Conservation (phyloP, 2,113 vertebrate genomes). For the Myotis yumanensis region DNA sequence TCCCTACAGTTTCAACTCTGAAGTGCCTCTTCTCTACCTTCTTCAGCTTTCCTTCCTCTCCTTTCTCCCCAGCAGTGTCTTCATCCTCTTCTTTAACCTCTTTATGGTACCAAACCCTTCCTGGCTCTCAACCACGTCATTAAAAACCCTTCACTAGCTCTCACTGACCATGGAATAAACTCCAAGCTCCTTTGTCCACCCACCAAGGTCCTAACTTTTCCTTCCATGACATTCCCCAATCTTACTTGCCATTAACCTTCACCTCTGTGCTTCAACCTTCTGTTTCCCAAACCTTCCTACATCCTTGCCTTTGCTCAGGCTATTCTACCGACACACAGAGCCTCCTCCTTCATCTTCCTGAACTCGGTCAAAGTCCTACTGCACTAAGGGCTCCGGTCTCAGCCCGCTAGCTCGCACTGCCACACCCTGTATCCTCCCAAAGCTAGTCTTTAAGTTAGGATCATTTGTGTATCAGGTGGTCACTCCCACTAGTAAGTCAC, state of each 20-base stretch:
- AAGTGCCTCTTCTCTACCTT: neutral
- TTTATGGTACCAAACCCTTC: neutral
- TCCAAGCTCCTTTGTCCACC: neutral
- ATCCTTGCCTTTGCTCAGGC: neutral
- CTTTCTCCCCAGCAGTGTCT: neutral
- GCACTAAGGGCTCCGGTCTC: neutral
- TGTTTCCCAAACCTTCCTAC: neutral
- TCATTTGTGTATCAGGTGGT: neutral
- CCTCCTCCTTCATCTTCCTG: neutral
- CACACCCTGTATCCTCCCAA: neutral
- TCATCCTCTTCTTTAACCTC: neutral
- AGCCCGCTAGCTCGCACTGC: neutral
- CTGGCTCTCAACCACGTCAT: neutral
- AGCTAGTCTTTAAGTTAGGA: neutral
- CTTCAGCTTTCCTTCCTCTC: neutral
- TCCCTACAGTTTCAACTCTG: neutral
- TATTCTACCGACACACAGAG: rapidly evolving
- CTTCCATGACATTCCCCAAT: neutral
- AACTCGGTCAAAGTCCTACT: neutral
- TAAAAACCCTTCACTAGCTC: neutral
- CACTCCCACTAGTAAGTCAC: neutral
- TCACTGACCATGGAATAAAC: neutral
- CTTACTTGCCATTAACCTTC: neutral
- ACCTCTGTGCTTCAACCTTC: neutral
- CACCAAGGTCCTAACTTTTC: neutral